Evolutionary conservation across 2,113 vertebrate species (phyloP).

Genomic region (Otus sunia): DNA sequence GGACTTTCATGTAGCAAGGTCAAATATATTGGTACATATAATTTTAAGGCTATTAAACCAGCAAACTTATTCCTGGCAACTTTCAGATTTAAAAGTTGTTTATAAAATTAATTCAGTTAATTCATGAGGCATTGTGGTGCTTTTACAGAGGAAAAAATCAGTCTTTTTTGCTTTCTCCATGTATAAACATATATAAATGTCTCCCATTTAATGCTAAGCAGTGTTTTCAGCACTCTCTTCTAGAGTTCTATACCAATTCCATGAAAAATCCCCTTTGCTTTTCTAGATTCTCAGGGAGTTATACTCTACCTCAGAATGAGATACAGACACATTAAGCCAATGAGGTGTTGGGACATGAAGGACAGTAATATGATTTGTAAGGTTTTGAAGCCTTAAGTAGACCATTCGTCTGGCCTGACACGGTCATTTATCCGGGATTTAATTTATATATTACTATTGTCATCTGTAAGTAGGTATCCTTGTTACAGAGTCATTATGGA

Average conservation of each 20-base stretch:
- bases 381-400: neutral
- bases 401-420: neutral
- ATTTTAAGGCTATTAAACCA: neutral
- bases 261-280: neutral
- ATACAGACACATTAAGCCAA: neutral
- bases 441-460: neutral
- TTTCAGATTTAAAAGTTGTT: neutral
- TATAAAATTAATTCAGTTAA: neutral
- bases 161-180: neutral
- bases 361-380: neutral
- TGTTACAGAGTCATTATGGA: neutral
- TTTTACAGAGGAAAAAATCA: neutral
- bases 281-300: neutral
- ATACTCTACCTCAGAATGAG: neutral
- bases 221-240: neutral
- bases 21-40: neutral
- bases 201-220: neutral
- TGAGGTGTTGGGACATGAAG: neutral
- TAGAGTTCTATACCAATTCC: neutral
- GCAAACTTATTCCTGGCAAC: neutral
- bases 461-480: neutral
- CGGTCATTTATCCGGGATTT: neutral
- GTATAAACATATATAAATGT: neutral
- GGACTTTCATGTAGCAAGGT: neutral
- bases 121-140: neutral